phyloP scores from a whole-genome alignment of 2,113 vertebrate genomes.

The Neodon shergylaensis region DNA sequence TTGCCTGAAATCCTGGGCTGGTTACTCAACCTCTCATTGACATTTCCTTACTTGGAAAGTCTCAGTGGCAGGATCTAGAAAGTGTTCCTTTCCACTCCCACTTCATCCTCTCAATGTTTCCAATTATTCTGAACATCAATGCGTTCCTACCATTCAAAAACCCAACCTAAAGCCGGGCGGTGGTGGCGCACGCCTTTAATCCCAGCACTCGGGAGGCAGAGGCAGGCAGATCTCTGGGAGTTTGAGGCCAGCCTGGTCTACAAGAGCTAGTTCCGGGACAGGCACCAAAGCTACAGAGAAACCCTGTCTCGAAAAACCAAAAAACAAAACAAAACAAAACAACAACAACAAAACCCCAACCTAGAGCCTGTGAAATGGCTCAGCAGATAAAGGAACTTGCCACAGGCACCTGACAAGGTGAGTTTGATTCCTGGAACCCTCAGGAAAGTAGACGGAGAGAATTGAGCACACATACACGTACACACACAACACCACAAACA shows the following conservation, averaged over 20 bases:
- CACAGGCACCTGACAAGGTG: not conserved
- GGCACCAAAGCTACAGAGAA: too few relatives aligned
- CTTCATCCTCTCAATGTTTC: slow-evolving; percentile 45
- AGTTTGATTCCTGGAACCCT: not conserved
- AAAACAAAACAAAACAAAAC: too few relatives aligned
- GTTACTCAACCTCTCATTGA: not conserved
- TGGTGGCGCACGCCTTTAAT: too few relatives aligned
- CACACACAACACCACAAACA: not conserved
- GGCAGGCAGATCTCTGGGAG: too few relatives aligned
- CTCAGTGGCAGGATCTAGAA: not conserved
- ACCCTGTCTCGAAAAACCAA: too few relatives aligned
- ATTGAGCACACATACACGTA: not conserved
- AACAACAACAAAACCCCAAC: not conserved
- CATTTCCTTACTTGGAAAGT: slow-evolving; percentile 23
- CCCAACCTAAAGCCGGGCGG: too few relatives aligned
- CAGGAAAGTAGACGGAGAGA: not conserved
- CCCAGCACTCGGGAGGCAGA: too few relatives aligned
- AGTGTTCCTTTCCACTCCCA: not conserved
- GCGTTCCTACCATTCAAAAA: not conserved
- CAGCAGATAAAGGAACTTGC: not conserved
- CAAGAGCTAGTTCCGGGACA: too few relatives aligned
- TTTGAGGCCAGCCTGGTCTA: too few relatives aligned
- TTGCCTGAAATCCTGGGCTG: not conserved
- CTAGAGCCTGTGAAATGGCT: too few relatives aligned
- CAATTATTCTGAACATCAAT: slow-evolving; percentile 16